Conservation (phyloP, 2,888 invertebrate species). For the Clistopyga incitator region DNA sequence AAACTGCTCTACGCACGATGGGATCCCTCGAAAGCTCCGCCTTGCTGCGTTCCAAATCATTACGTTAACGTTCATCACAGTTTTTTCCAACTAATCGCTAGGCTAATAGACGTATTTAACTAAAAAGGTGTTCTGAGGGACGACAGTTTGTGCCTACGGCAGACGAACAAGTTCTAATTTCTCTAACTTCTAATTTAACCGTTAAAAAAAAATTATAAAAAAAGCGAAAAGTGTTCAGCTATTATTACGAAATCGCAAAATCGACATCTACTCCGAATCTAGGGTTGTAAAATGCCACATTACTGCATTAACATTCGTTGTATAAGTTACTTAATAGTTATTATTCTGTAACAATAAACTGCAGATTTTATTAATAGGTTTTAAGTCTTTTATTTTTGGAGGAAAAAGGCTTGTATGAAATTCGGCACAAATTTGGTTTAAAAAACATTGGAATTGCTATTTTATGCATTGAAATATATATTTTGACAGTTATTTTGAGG, state of each 20-base stretch:
- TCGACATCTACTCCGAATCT: conserved; percentile 10
- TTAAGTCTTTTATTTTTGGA: too few species aligned
- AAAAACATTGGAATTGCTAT: too few species aligned
- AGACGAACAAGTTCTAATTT: conserved; percentile 33
- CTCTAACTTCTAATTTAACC: conserved; percentile 18
- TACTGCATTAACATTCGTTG: too few species aligned
- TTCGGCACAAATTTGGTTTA: too few species aligned
- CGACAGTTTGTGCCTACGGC: conserved; percentile 35
- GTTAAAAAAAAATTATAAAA: conserved; percentile 15
- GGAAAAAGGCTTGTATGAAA: too few species aligned
- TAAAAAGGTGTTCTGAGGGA: conserved; percentile 19
- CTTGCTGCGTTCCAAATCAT: conserved; percentile 86
- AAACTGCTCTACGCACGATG: conserved; percentile 92
- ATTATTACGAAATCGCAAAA: conserved; percentile 9
- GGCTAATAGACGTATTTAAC: conserved; percentile 31
- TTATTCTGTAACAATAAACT: too few species aligned
- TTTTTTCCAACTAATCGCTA: conserved; percentile 27
- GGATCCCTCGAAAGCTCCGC: conserved; percentile 92
- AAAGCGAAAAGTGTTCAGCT: background rate
- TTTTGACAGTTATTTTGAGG: too few species aligned
- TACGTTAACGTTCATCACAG: conserved; percentile 35
- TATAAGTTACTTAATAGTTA: too few species aligned
- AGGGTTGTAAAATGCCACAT: background rate
- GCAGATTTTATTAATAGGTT: too few species aligned
- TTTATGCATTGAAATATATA: too few species aligned